Percentiles rank a stretch among this genome's conserved stretches.
Conservation (phyloP, 2,113 vertebrate species). For the Pseudorectes ferrugineus region DNA sequence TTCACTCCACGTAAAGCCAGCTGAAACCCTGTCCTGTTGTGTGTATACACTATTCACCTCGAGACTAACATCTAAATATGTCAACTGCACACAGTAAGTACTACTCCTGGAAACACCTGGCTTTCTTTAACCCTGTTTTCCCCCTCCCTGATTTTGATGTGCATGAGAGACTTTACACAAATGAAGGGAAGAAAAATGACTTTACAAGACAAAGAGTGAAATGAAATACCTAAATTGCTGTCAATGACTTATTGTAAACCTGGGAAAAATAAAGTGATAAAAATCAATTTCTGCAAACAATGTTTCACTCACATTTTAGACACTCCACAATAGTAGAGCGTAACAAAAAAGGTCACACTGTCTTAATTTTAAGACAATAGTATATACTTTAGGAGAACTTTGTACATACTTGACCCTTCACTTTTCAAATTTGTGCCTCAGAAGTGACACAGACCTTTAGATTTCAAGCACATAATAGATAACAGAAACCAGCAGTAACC, state of each 20-base stretch:
- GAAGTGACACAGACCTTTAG: background rate
- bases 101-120: background rate
- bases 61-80: background rate
- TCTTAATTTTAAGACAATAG: background rate
- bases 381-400: background rate
- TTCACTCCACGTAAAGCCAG: background rate
- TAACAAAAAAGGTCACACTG: background rate
- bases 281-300: background rate
- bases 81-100: background rate
- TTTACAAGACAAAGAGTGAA: slow-evolving; percentile 6
- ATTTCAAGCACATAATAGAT: background rate
- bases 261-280: background rate
- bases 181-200: background rate
- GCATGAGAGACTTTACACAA: slow-evolving; percentile 8
- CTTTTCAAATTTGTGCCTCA: background rate
- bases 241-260: background rate
- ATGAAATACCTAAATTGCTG: background rate
- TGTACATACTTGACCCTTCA: background rate
- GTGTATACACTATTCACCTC: background rate
- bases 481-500: background rate
- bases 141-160: background rate
- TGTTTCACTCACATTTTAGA: background rate
- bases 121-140: background rate
- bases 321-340: background rate
- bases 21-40: background rate